Conservation (phyloP, 2,888 invertebrate genomes). For the Dicycla oo region DNA sequence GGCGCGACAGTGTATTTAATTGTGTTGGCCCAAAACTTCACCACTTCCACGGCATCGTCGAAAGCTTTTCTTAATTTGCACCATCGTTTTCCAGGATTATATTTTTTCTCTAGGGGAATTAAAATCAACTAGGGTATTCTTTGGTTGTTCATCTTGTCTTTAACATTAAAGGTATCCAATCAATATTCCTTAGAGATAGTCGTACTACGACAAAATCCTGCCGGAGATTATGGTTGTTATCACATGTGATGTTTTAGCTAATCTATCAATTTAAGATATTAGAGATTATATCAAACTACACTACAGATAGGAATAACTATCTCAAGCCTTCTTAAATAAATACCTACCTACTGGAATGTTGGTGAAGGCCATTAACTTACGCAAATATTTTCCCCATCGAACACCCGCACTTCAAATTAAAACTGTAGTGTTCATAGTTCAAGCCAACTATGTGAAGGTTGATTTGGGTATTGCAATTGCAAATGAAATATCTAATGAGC, state of each 20-base stretch:
- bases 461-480: constrained; percentile 11
- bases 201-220: background rate
- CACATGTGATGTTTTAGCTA: constrained; percentile 4
- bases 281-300: constrained; percentile 17
- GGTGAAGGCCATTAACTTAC: background rate
- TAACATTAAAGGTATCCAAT: background rate
- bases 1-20: too few relatives aligned
- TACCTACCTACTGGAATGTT: constrained; percentile 1
- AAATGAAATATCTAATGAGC: constrained; percentile 3
- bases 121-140: background rate
- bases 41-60: too few relatives aligned
- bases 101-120: background rate
- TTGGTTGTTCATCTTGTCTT: background rate
- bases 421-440: constrained; percentile 4
- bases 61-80: background rate
- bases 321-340: constrained; percentile 5
- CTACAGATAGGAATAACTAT: constrained; percentile 3
- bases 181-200: constrained; percentile 6
- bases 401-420: background rate
- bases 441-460: background rate
- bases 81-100: background rate
- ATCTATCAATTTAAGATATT: constrained; percentile 23
- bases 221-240: background rate
- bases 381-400: background rate
- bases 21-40: too few relatives aligned